Base-by-base conservation (phyloP, 2,113 vertebrate genomes). In the Platysteira castanea region DNA sequence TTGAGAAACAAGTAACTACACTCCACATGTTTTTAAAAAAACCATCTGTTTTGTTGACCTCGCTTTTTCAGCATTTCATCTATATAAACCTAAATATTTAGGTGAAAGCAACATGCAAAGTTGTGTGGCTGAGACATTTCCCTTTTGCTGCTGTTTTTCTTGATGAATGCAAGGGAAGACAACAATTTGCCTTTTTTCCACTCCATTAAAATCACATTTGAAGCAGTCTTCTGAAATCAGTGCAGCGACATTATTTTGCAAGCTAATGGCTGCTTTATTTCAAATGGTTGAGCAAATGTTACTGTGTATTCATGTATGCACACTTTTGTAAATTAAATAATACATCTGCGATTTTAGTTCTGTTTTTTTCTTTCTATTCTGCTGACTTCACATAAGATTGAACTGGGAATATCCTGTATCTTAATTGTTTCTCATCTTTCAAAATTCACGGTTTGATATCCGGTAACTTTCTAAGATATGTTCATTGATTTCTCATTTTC, bases 171-270 rank as follows among this genome's bases (percentile, higher is more conserved):
- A 70, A 87, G 42, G 56, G 60, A 82, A 89, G 84, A 89, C 41
- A 95, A 82, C 42, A 86, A 77, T 86, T 97, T 63, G 89, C 75
- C 47, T 93, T 82, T 90, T 92, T 95, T 84, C 53, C 70, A 54
- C 67, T 95, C 70, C 90, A 71, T 89, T 96, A 89, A 91, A 97
- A 94, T 84, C 65, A 46, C 70, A 94, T 95, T 91, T 74, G 89
- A 84, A 86, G 35, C 39, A 83, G 44, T 50, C 52, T 86, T 95
- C 67, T 93, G 41, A 94, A 97, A 94, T 94, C 81, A 92, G 67
- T 76, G 31, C 8, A 49, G 39, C 0, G 2, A 65, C 33, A 52
- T 96, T 91, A 87, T 94, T 96, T 95, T 90, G 88, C 10, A 80
- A 91, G 57, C 16, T 87, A 81, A 59, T 73, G 61, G 67, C 80